Conservation (phyloP, 2,888 invertebrate genomes). For the Cyclophora punctaria region DNA sequence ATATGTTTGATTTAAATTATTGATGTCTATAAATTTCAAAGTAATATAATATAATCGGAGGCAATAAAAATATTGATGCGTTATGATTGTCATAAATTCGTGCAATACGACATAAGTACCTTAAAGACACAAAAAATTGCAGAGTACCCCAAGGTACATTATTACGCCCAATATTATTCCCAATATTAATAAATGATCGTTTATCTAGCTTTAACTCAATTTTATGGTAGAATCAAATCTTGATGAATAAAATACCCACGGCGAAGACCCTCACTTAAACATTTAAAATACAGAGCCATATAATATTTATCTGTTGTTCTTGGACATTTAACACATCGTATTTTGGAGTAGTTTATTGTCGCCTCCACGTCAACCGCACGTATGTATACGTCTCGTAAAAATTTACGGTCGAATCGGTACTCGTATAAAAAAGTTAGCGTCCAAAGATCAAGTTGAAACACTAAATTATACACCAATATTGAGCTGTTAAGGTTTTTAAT, state of each 20-base stretch:
- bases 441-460: slow-evolving; percentile 18
- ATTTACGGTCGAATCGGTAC: slow-evolving; percentile 22
- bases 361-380: slow-evolving; percentile 26
- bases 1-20: not conserved
- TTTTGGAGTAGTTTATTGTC: slow-evolving; percentile 50
- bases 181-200: slow-evolving; percentile 5
- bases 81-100: too few species aligned
- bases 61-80: too few species aligned
- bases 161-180: slow-evolving; percentile 6
- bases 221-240: slow-evolving; percentile 1
- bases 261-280: slow-evolving; percentile 22
- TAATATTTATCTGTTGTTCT: slow-evolving; percentile 43
- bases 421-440: slow-evolving; percentile 23
- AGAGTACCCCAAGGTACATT: slow-evolving; percentile 6
- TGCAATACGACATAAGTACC: too few species aligned
- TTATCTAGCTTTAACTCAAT: too few species aligned
- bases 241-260: slow-evolving; percentile 13
- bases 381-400: slow-evolving; percentile 17
- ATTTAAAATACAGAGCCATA: slow-evolving; percentile 20
- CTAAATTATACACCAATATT: slow-evolving; percentile 22
- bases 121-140: too few species aligned
- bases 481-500: slow-evolving; percentile 19
- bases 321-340: slow-evolving; percentile 51
- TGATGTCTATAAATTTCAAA: not conserved
- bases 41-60: too few species aligned